phyloP scores from a whole-genome alignment of 2,797 vertebrate genomes.

The Coilia nasus region DNA sequence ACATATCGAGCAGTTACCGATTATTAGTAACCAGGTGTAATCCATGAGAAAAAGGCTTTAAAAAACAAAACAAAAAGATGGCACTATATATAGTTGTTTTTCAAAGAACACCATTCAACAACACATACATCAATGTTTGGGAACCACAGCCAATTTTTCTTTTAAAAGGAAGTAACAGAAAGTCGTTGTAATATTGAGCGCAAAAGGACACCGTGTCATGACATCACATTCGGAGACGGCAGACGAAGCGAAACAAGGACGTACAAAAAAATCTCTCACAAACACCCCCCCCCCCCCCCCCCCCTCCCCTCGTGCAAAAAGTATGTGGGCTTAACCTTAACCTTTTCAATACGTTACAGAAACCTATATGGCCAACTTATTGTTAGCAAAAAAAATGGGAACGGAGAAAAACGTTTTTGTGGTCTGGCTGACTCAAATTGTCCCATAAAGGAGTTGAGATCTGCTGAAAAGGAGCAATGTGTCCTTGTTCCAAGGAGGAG shows the following conservation, averaged over 20 bases:
- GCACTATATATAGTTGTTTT: conserved; percentile 67
- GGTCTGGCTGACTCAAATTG: not conserved
- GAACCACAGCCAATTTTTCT: conserved; percentile 43
- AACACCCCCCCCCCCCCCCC: conserved; percentile 28
- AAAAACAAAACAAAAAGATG: conserved; percentile 65
- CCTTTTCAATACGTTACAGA: conserved; percentile 37
- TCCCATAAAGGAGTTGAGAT: not conserved
- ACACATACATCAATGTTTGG: conserved; percentile 54
- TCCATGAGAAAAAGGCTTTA: conserved; percentile 59
- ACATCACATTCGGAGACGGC: conserved; percentile 43
- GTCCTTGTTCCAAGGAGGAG: not conserved
- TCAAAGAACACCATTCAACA: conserved; percentile 70
- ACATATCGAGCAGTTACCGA: conserved; percentile 66
- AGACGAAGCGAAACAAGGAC: conserved; percentile 15
- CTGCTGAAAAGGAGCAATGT: not conserved
- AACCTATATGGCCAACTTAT: conserved; percentile 52
- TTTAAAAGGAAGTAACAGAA: conserved; percentile 15
- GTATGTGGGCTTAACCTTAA: conserved; percentile 42
- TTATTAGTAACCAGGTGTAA: conserved; percentile 71
- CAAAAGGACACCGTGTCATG: conserved; percentile 25
- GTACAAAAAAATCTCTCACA: conserved; percentile 3
- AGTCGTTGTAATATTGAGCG: conserved; percentile 8
- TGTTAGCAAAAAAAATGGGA: conserved; percentile 30
- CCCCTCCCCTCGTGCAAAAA: conserved; percentile 37
- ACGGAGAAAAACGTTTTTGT: not conserved